Evolutionary conservation across 2,797 vertebrate genomes (phyloP), one percentile per base, ranked within the genome.

Genomic region (Phyllotis vaccarum): DNA sequence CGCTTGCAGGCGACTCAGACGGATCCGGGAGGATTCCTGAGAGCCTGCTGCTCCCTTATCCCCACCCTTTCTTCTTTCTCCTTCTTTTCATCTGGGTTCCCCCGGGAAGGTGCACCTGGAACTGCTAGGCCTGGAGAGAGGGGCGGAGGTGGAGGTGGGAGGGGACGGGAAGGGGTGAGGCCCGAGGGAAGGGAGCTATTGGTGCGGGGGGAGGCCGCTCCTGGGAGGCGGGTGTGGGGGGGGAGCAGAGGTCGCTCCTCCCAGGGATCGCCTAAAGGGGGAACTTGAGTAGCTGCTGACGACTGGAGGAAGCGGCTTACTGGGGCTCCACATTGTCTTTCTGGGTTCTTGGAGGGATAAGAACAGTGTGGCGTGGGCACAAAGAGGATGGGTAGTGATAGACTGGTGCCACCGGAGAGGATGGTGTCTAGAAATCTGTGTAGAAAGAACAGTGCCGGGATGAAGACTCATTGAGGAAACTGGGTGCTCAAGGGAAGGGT

Each of bases 231-330:
- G 95, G 95, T 19, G 95, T 31, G 81, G 76, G 72, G 81, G 76
- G 72, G 72, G 97, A 79, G 78, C 97, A 98, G 97, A 98, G 97
- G 96, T 98, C 96, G 86, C 93, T 89, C 92, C 88, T 95, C 82
- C 81, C 90, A 93, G 93, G 64, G 93, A 52, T 70, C 89, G 87
- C 79, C 82, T 64, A 49, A 49, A 90, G 90, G 74, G 94, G 96
- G 95, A 97, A 96, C 85, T n/a, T 22, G 78, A 95, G 94, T 78
- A 81, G 96, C 94, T 60, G 70, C 90, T 94, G 92, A 97, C 90
- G 70, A 82, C 93, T 82, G 5, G 19, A 43, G 80, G 81, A 40
- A 62, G 75, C 8, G 27, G 78, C 78, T 31, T 31, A 24, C 43
- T 52, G 90, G 89, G 58, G 81, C 74, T 91, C 62, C 27, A 60